phyloP scores from a whole-genome alignment of 2,113 vertebrate species.

The Lagopus muta region DNA sequence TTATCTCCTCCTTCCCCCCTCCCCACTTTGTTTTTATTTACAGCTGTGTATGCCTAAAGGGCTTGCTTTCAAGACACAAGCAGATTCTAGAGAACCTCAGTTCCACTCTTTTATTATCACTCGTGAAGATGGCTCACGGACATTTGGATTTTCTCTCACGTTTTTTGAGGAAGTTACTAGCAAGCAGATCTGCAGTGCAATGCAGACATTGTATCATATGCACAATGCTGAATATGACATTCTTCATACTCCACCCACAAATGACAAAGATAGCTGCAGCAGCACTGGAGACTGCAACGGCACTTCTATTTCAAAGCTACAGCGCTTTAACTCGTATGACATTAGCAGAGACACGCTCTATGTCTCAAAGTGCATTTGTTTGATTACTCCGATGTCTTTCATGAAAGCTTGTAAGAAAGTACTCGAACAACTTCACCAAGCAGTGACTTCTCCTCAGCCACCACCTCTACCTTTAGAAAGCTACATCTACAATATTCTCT shows the following conservation, averaged over 20 bases:
- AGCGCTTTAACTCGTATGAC: conserved; percentile 98
- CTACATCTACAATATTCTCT: conserved; percentile 98
- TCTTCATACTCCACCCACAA: conserved; percentile 80
- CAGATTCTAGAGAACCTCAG: conserved; percentile 89
- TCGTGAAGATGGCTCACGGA: conserved; percentile 96
- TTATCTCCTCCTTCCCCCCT: background rate
- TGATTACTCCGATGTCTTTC: conserved; percentile 97
- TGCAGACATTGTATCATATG: conserved; percentile 99
- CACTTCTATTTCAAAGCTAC: conserved; percentile 90
- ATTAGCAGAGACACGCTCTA: conserved; percentile 96
- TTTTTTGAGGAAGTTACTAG: conserved; percentile 99
- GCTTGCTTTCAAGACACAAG: conserved; percentile 95
- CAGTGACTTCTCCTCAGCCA: conserved; percentile 91
- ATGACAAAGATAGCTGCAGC: conserved; percentile 75
- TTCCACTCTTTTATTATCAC: conserved; percentile 99
- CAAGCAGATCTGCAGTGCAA: conserved; percentile 98
- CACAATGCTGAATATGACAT: conserved; percentile 98
- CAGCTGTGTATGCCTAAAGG: conserved; percentile 99
- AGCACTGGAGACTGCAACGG: conserved; percentile 81
- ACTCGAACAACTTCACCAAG: conserved; percentile 92
- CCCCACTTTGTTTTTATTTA: background rate
- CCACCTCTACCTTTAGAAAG: conserved; percentile 97
- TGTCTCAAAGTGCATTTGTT: conserved; percentile 97
- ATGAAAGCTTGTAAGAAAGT: conserved; percentile 93
- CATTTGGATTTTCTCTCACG: conserved; percentile 96